These are phyloP conservation scores for Himalopsyche kuldschensis DNA, from an alignment of 2,888 invertebrate species.

Conservation along the genomic window DNA sequence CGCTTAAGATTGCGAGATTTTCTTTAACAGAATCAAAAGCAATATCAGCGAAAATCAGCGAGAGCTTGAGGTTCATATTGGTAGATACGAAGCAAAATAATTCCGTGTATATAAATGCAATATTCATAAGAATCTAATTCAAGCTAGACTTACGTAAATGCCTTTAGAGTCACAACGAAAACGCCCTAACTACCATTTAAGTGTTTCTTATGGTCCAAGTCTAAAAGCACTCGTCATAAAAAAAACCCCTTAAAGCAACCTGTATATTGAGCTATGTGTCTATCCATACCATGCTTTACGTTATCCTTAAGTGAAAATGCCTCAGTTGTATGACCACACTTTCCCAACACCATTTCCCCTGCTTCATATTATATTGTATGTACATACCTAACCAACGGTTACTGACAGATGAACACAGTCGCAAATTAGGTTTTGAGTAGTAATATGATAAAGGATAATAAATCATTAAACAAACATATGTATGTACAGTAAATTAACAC, in stretches of 20 bases:
- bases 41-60: too few species aligned
- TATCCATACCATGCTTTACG: not conserved
- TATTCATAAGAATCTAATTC: not conserved
- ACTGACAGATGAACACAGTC: not conserved
- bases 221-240: not conserved
- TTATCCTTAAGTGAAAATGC: not conserved
- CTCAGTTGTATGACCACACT: not conserved
- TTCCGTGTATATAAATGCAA: too few species aligned
- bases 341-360: not conserved
- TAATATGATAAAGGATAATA: too few species aligned
- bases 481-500: too few species aligned
- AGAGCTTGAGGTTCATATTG: too few species aligned
- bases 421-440: too few species aligned
- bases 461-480: too few species aligned
- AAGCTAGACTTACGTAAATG: not conserved
- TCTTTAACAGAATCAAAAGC: too few species aligned
- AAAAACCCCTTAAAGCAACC: not conserved
- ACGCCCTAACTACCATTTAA: not conserved
- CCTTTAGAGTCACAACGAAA: not conserved
- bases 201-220: not conserved
- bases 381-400: not conserved
- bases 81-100: too few species aligned
- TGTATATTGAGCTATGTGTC: not conserved
- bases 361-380: not conserved
- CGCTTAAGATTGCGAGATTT: too few species aligned